Conservation (phyloP, 2,113 vertebrate genomes). For the Colossoma macropomum region DNA sequence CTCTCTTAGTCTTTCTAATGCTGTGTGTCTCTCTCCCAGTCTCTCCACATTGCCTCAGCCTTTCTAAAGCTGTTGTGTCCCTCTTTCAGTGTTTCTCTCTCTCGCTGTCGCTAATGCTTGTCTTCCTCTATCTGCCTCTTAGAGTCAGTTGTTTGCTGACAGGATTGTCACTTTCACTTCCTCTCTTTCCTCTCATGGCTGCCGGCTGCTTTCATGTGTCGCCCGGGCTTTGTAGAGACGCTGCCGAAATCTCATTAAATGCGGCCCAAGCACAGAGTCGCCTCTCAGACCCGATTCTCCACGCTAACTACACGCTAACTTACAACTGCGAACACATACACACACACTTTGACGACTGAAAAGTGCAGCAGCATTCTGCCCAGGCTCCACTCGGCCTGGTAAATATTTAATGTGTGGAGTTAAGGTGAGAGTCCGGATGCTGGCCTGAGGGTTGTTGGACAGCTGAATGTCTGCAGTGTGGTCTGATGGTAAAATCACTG, state of each 20-base stretch:
- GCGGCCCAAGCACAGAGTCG: conserved; percentile 23
- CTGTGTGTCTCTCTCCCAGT: background rate
- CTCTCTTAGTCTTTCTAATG: background rate
- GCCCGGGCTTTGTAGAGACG: conserved; percentile 46
- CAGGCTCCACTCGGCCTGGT: background rate
- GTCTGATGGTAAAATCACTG: conserved; percentile 27
- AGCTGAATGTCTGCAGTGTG: background rate
- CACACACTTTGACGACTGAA: background rate
- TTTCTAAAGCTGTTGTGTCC: conserved; percentile 5
- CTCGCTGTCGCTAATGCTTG: conserved; percentile 27
- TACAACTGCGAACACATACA: background rate
- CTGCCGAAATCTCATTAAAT: conserved; percentile 50
- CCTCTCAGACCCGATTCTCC: conserved; percentile 38
- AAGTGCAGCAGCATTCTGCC: background rate
- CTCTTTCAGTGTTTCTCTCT: background rate
- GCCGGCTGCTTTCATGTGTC: conserved; percentile 43
- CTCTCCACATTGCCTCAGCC: background rate
- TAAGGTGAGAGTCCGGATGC: conserved; percentile 3
- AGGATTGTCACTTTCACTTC: conserved; percentile 44
- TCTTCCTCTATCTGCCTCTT: conserved; percentile 23
- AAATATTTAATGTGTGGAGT: conserved; percentile 10
- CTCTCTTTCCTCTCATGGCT: conserved; percentile 25
- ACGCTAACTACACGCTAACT: conserved; percentile 31
- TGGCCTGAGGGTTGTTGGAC: background rate
- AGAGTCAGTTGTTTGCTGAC: conserved; percentile 37